Evolutionary conservation across 1,140 invertebrate genomes (phyloP).

Genomic region (Chironomus striatipennis): DNA sequence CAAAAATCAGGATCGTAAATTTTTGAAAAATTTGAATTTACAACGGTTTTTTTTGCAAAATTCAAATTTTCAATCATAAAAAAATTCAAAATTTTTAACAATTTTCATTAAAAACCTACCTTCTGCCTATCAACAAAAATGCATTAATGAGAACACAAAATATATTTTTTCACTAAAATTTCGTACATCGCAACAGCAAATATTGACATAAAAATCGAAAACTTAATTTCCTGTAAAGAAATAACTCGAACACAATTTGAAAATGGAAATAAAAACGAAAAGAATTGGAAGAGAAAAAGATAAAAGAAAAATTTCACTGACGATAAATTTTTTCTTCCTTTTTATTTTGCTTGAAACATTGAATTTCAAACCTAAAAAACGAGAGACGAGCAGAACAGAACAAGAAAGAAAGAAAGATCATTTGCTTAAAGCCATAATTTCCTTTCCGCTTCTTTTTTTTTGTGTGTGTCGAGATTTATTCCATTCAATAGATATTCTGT

Average conservation of each 20-base stretch:
- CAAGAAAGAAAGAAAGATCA: background rate
- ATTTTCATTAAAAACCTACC: too few species aligned
- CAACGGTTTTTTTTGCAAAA: too few species aligned
- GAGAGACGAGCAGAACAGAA: background rate
- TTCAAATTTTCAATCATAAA: too few species aligned
- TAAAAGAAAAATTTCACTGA: conserved; percentile 14
- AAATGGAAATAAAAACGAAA: background rate
- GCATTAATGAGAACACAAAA: too few species aligned
- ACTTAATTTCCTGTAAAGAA: conserved; percentile 8
- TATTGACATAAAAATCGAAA: background rate
- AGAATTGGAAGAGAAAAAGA: background rate
- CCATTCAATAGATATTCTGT: background rate
- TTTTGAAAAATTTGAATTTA: too few species aligned
- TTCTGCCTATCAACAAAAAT: too few species aligned
- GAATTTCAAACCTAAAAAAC: background rate
- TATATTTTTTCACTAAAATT: too few species aligned
- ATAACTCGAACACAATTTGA: conserved; percentile 7
- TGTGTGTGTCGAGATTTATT: background rate
- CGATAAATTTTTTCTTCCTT: background rate
- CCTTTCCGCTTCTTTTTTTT: background rate
- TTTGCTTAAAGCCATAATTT: conserved; percentile 14
- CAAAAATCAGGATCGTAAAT: too few species aligned
- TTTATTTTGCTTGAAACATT: background rate
- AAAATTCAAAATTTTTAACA: too few species aligned
- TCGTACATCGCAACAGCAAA: too few species aligned